Base-by-base conservation (phyloP, 2,888 invertebrate species). In the Eristalis arbustorum region DNA sequence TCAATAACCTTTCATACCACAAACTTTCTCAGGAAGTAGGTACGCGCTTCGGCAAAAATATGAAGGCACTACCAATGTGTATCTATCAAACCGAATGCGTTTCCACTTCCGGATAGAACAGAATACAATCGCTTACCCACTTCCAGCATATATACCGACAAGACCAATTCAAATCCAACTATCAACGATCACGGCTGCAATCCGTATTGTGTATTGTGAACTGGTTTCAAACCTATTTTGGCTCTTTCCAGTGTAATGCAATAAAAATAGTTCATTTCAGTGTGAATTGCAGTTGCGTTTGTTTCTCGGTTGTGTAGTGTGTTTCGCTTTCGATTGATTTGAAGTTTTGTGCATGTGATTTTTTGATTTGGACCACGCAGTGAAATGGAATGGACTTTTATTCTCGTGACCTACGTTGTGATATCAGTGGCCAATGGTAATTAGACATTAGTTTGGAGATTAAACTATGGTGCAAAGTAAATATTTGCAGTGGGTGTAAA, bases 171-270 rank as follows among this genome's bases (percentile, higher is more conserved):
- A 18, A 49, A 8, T 18, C 18, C 18, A 18, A 49, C 49, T 49
- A 49, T 49, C 49, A 49, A n/a, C 49, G 49, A 49, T 18, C 49
- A 49, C 49, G 49, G 49, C 8, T 73, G 61, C 63, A 73, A 63
- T 8, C 4, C 63, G 22, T 69, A 22, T 31, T 64, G 28, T 23
- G 57, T 68, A 37, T 37, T 62, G 72, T 59, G 78, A 78, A 40
- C 23, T 37, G 69, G 37, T 71, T 62, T 49, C 18, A 72, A 34
- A 14, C 8, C 14, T 34, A 22, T 68, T 49, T 49, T 18, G 49
- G 49, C 18, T 18, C n/a, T 49, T 18, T 49, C 49, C 8, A n/a
- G 8, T 18, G 18, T 18, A 8, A n/a, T 49, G 49, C 14, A 42
- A 37, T 37, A 37, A 37, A 42, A 40, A n/a, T 4, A 18, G 6